Conservation (phyloP, 2,113 vertebrate genomes). For the Rhipidura dahli region DNA sequence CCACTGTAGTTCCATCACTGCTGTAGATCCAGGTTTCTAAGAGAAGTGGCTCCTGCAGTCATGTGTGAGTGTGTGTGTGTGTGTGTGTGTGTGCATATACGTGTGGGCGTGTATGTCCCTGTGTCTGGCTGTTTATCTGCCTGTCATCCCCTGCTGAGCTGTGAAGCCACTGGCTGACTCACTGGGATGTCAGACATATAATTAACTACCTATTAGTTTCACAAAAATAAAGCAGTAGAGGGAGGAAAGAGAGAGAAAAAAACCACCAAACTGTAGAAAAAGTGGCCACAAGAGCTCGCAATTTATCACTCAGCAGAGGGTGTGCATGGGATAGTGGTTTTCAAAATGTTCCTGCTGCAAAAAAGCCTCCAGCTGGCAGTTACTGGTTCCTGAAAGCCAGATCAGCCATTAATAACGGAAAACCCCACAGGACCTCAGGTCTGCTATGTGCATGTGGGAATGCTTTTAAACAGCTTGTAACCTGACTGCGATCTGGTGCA, state of each 20-base stretch:
- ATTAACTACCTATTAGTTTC: not conserved
- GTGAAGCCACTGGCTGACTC: conserved; percentile 11
- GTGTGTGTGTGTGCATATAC: rapidly evolving
- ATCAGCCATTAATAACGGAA: not conserved
- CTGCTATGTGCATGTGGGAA: not conserved
- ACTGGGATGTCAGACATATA: not conserved
- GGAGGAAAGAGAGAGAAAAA: not conserved
- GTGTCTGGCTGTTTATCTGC: not conserved
- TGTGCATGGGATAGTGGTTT: not conserved
- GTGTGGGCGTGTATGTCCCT: not conserved
- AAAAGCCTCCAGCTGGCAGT: not conserved
- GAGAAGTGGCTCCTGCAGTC: not conserved
- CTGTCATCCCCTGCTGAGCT: not conserved
- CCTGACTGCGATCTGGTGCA: not conserved
- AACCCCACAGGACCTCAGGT: not conserved
- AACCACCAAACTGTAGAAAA: not conserved
- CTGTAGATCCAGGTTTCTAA: not conserved
- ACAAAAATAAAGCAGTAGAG: not conserved
- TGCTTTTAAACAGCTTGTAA: not conserved
- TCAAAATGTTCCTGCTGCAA: not conserved
- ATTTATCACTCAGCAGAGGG: not conserved
- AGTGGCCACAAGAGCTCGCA: not conserved
- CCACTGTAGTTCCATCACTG: not conserved
- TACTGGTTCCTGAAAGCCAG: not conserved
- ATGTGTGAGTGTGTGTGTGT: not conserved